A percentile compares a stretch with the other conserved stretches of the same genome.
phyloP scores from a whole-genome alignment of 64 coral and sea anemone genomes.

The Exaiptasia diaphana region DNA sequence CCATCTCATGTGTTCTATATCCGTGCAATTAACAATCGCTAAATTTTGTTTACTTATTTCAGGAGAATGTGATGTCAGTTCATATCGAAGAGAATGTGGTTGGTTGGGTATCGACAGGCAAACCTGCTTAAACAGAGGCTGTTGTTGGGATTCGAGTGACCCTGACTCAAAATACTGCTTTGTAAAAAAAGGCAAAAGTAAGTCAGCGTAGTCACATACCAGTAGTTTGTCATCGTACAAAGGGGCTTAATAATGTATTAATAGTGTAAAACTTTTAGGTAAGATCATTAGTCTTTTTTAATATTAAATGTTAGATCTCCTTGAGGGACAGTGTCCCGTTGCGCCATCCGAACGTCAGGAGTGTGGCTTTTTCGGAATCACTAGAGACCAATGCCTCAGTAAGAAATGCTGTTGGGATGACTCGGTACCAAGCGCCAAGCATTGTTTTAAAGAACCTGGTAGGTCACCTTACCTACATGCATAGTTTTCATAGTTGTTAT shows the following conservation, averaged over 20 bases:
- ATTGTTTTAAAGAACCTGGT: slow-evolving; percentile 56
- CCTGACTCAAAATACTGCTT: slow-evolving; percentile 30
- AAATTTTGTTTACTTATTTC: not conserved
- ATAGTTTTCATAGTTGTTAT: no score
- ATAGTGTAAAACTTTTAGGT: not conserved
- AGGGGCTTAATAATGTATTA: no score
- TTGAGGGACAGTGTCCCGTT: not conserved
- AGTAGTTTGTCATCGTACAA: no score
- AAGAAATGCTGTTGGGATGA: slow-evolving; percentile 38
- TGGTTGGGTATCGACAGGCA: slow-evolving; percentile 35
- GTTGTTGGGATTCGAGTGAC: slow-evolving; percentile 35
- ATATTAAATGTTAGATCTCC: not conserved
- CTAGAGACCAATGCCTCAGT: slow-evolving; percentile 22
- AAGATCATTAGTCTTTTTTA: not conserved
- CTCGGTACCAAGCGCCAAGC: slow-evolving; percentile 1
- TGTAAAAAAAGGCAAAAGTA: slow-evolving; percentile 2
- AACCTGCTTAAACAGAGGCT: slow-evolving; percentile 24
- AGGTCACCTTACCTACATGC: not conserved
- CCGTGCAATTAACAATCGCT: no score
- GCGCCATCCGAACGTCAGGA: not conserved
- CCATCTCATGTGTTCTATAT: no score
- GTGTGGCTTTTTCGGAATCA: slow-evolving; percentile 31
- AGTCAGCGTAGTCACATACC: no score
- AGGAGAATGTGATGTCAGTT: not conserved
- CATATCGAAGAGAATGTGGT: slow-evolving; percentile 15